Percentiles rank a stretch among this genome's conserved stretches.
Conservation (phyloP, 2,113 vertebrate genomes). For the Saccopteryx leptura region DNA sequence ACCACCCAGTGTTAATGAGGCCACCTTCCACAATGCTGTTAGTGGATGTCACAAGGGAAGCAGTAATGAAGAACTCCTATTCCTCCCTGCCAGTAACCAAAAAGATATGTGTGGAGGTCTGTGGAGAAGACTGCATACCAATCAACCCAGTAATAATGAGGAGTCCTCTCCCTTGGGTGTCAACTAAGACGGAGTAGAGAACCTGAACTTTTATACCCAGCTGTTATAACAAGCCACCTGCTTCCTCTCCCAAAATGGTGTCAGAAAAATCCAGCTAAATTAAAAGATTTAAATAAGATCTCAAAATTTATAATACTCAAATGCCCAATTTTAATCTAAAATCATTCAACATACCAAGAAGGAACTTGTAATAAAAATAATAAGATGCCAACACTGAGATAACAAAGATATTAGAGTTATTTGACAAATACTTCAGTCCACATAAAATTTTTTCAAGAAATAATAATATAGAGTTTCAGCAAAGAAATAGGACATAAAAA, state of each 20-base stretch:
- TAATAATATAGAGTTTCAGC: neutral
- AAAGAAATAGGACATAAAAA: neutral
- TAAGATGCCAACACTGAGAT: neutral
- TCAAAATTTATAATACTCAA: neutral
- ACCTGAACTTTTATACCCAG: neutral
- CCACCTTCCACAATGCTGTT: neutral
- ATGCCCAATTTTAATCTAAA: neutral
- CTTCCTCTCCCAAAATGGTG: neutral
- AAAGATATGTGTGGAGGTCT: neutral
- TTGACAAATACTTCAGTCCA: neutral
- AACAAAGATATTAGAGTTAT: neutral
- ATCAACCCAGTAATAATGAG: neutral
- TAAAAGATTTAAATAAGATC: neutral
- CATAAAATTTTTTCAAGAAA: neutral
- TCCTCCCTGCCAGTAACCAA: neutral
- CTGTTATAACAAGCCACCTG: neutral
- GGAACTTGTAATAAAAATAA: neutral
- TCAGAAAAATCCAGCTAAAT: neutral
- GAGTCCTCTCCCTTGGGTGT: neutral
- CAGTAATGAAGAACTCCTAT: neutral
- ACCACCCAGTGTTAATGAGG: neutral
- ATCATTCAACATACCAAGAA: neutral
- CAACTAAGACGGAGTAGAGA: neutral
- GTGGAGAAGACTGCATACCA: neutral
- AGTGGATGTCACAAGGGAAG: neutral